Percentiles rank a stretch among this genome's conserved stretches.
These are phyloP conservation scores for Zaprionus obscuricornis DNA, from an alignment of 2,888 invertebrate species.

Conservation along the genomic window DNA sequence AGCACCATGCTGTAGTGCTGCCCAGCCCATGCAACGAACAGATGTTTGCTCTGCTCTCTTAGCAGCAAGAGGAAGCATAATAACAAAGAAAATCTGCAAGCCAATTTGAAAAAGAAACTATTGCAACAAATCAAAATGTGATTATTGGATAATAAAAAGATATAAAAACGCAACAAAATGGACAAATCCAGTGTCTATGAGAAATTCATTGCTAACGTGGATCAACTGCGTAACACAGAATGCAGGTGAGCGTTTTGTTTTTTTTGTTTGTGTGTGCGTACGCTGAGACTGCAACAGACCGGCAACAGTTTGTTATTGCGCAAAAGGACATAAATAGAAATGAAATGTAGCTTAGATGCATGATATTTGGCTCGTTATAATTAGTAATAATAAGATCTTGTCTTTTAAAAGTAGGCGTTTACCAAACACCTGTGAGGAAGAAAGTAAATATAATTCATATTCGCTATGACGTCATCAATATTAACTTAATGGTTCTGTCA, in stretches of 20 bases:
- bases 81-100: conserved; percentile 49
- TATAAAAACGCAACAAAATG: conserved; percentile 50
- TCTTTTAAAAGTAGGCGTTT: too few species aligned
- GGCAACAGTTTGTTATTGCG: conserved; percentile 64
- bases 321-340: conserved; percentile 20
- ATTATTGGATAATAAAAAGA: conserved; percentile 11
- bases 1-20: conserved; percentile 32
- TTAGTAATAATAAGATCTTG: too few species aligned
- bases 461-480: conserved; percentile 47
- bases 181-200: conserved; percentile 79
- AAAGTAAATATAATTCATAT: too few species aligned
- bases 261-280: not conserved
- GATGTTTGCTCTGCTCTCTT: conserved; percentile 34
- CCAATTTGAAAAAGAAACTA: conserved; percentile 3
- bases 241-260: conserved; percentile 79
- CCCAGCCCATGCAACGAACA: conserved; percentile 27
- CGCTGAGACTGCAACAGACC: conserved; percentile 40
- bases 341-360: too few species aligned
- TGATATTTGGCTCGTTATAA: too few species aligned
- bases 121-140: conserved; percentile 44
- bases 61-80: conserved; percentile 46
- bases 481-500: too few species aligned
- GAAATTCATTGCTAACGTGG: conserved; percentile 80
- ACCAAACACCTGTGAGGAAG: too few species aligned
- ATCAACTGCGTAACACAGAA: conserved; percentile 82